Conservation (phyloP, 2,797 vertebrate genomes). For the Borostomias antarcticus region DNA sequence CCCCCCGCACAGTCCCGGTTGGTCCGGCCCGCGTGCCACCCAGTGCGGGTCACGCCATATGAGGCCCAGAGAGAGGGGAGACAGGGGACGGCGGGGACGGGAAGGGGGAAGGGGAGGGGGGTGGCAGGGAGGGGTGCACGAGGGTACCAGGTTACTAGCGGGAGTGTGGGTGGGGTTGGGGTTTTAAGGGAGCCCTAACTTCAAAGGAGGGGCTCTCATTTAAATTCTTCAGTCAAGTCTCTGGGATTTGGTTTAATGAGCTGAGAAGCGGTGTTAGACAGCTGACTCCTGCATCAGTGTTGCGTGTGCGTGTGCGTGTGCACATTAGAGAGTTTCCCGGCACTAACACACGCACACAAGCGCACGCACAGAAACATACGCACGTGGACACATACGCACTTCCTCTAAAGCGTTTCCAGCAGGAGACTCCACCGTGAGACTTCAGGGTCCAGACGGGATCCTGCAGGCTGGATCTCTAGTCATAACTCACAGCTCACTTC, state of each 20-base stretch:
- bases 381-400: constrained; percentile 28
- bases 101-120: constrained; percentile 32
- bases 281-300: constrained; percentile 66
- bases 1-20: constrained; percentile 70
- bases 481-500: constrained; percentile 47
- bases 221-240: constrained; percentile 76
- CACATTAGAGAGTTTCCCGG: constrained; percentile 62
- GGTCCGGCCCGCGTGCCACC: constrained; percentile 69
- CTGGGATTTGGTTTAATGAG: constrained; percentile 77
- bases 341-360: constrained; percentile 29
- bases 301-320: constrained; percentile 19
- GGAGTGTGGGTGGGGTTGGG: constrained; percentile 10
- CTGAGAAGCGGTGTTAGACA: constrained; percentile 75
- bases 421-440: constrained; percentile 41
- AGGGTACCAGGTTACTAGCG: neutral
- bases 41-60: constrained; percentile 52
- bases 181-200: constrained; percentile 52
- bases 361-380: constrained; percentile 23
- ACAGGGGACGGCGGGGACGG: constrained; percentile 42
- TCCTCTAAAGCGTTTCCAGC: constrained; percentile 67
- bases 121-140: too few relatives aligned
- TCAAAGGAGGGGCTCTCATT: constrained; percentile 72
- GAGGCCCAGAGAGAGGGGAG: constrained; percentile 34
- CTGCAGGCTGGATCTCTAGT: constrained; percentile 67
- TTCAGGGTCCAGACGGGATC: constrained; percentile 59